Percentiles rank a stretch among this genome's conserved stretches.
phyloP scores from a whole-genome alignment of 2,888 invertebrate genomes.

The Drosophila lacicola region DNA sequence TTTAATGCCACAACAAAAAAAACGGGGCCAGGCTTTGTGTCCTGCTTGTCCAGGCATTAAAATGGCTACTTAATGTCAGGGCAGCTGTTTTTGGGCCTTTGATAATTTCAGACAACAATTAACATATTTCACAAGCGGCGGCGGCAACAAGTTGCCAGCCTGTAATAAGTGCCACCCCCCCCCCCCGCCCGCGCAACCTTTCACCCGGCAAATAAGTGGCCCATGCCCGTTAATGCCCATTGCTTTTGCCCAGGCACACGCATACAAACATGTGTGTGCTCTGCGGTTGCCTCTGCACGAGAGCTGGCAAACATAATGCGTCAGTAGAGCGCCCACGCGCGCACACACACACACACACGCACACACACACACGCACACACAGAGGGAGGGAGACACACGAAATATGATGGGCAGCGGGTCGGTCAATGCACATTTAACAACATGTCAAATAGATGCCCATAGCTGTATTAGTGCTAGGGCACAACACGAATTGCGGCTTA shows the following conservation, averaged over 20 bases:
- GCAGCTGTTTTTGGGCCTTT: conserved; percentile 32
- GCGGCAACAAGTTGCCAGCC: conserved; percentile 67
- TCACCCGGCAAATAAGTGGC: conserved; percentile 17
- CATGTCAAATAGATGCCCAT: conserved; percentile 54
- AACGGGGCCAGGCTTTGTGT: conserved; percentile 28
- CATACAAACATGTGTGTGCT: background rate
- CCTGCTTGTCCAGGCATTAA: conserved; percentile 47
- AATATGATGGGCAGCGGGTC: conserved; percentile 6
- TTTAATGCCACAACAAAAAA: conserved; percentile 28
- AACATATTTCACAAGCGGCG: conserved; percentile 58
- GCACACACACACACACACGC: conserved; percentile 5
- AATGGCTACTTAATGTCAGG: conserved; percentile 56
- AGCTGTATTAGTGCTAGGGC: conserved; percentile 31
- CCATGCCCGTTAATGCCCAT: conserved; percentile 46
- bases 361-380: conserved; percentile 2
- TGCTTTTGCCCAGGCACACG: conserved; percentile 41
- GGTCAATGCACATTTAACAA: conserved; percentile 68
- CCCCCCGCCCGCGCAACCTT: background rate
- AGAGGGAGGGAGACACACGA: background rate
- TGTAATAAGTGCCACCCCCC: conserved; percentile 46
- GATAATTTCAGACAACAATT: conserved; percentile 67
- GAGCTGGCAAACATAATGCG: conserved; percentile 65
- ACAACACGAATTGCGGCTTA: conserved; percentile 25
- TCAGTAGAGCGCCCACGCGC: conserved; percentile 46
- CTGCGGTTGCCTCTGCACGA: conserved; percentile 52